Percentiles rank a stretch among this genome's conserved stretches.
phyloP scores from a whole-genome alignment of 2,888 invertebrate species.

The Cryptocheilus praepositus region DNA sequence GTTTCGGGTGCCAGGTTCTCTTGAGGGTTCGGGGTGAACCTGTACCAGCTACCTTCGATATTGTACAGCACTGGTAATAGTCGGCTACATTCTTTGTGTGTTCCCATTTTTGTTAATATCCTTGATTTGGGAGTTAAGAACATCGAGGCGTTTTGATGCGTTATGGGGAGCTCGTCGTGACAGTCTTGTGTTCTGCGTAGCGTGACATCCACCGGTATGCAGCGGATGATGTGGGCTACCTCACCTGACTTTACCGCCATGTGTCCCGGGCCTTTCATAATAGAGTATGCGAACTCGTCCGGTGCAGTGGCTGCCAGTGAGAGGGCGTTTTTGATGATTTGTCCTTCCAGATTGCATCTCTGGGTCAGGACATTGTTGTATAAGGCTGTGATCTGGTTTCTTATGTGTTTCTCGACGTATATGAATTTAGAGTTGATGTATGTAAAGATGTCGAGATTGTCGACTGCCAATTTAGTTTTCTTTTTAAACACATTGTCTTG shows the following conservation, averaged over 20 bases:
- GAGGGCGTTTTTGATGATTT: not conserved
- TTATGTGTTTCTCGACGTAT: not conserved
- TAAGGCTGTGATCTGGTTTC: not conserved
- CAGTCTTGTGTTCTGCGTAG: slow-evolving; percentile 37
- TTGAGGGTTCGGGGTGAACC: too few relatives aligned
- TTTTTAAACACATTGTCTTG: too few relatives aligned
- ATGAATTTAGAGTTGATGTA: too few relatives aligned
- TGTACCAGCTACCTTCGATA: too few relatives aligned
- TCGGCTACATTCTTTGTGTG: too few relatives aligned
- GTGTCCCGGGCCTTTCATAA: slow-evolving; percentile 50
- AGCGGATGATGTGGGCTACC: slow-evolving; percentile 10
- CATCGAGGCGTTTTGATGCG: slow-evolving; percentile 13
- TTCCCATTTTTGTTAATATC: slow-evolving; percentile 47
- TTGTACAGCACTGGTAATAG: too few relatives aligned
- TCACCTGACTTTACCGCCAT: slow-evolving; percentile 53
- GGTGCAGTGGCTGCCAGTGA: slow-evolving; percentile 46
- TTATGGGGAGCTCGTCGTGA: slow-evolving; percentile 51
- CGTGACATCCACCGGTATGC: slow-evolving; percentile 44
- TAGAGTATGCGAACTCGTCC: slow-evolving; percentile 47
- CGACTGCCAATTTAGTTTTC: accelerated
- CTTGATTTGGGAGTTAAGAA: too few relatives aligned
- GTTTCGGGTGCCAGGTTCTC: slow-evolving; percentile 26
- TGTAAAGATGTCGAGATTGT: not conserved
- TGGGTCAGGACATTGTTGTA: not conserved
- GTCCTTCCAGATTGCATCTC: not conserved